These are phyloP conservation scores for Manis crassicaudata DNA, from an alignment of 2,797 vertebrate species.

Conservation along the genomic window DNA sequence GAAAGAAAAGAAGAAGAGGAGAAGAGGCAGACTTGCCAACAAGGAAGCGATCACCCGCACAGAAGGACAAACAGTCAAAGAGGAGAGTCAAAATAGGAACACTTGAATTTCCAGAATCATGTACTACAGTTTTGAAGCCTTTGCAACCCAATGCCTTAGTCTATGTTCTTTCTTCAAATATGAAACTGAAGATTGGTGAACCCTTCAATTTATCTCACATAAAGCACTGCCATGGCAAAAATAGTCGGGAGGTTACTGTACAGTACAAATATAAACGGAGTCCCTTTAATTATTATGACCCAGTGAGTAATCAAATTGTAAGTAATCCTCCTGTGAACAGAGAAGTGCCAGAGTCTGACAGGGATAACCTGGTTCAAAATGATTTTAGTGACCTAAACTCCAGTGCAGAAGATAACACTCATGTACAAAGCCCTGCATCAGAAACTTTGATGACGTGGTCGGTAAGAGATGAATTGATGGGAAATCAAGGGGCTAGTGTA, in stretches of 20 bases:
- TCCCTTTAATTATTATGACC: conserved; percentile 90
- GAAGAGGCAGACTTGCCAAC: conserved; percentile 69
- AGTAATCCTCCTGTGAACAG: conserved; percentile 86
- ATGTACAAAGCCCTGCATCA: conserved; percentile 78
- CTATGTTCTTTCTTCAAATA: conserved; percentile 90
- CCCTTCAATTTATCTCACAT: conserved; percentile 76
- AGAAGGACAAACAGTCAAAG: conserved; percentile 87
- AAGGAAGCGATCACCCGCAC: conserved; percentile 73
- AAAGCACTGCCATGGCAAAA: conserved; percentile 83
- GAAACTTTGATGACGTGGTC: conserved; percentile 8
- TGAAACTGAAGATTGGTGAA: conserved; percentile 83
- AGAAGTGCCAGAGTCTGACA: conserved; percentile 78
- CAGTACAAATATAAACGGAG: conserved; percentile 91
- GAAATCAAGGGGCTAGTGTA: conserved; percentile 20
- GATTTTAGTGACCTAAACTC: conserved; percentile 90
- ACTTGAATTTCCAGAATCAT: conserved; percentile 88
- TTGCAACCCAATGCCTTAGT: conserved; percentile 91
- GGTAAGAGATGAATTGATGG: background rate
- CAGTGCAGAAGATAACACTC: conserved; percentile 83
- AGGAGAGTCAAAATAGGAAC: conserved; percentile 85
- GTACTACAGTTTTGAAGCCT: conserved; percentile 89
- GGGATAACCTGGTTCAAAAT: conserved; percentile 85
- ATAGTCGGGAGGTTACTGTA: conserved; percentile 82
- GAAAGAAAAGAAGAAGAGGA: conserved; percentile 85
- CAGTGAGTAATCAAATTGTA: conserved; percentile 89